A percentile compares a stretch with the other conserved stretches of the same genome.
Conservation (phyloP, 2,113 vertebrate species). For the Sakesphorus luctuosus region DNA sequence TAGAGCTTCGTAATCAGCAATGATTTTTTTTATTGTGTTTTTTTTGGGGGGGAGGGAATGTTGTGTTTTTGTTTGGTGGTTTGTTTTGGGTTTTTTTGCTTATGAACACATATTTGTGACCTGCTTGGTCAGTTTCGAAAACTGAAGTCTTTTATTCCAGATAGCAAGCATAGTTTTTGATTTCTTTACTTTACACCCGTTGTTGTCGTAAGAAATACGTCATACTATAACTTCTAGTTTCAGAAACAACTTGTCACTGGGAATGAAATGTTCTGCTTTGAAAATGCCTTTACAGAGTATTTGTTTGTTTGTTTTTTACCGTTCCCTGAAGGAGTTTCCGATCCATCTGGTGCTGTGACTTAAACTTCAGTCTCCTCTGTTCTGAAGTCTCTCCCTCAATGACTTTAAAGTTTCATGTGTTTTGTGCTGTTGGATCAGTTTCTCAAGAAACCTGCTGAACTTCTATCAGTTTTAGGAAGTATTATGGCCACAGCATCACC, state of each 20-base stretch:
- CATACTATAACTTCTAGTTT: not conserved
- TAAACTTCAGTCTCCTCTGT: not conserved
- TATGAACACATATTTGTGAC: not conserved
- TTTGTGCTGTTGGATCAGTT: not conserved
- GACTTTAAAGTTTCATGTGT: not conserved
- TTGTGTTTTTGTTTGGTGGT: too few species aligned
- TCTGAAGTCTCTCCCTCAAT: not conserved
- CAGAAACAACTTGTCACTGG: not conserved
- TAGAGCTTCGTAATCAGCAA: not conserved
- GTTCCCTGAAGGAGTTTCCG: not conserved
- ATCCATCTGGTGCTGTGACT: not conserved
- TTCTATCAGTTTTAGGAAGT: not conserved
- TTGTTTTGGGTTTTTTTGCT: too few species aligned
- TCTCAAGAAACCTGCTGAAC: not conserved
- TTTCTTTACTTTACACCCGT: not conserved
- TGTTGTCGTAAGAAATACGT: not conserved
- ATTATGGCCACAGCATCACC: not conserved
- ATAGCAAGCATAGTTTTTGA: not conserved
- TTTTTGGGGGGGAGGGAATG: too few species aligned
- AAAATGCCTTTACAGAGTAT: not conserved
- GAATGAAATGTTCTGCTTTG: not conserved
- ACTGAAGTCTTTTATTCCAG: not conserved
- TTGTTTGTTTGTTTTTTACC: not conserved
- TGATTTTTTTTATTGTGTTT: not conserved
- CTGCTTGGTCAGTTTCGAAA: not conserved